phyloP scores from a whole-genome alignment of 2,797 vertebrate genomes.

The Sternarchorhynchus goeldii region DNA sequence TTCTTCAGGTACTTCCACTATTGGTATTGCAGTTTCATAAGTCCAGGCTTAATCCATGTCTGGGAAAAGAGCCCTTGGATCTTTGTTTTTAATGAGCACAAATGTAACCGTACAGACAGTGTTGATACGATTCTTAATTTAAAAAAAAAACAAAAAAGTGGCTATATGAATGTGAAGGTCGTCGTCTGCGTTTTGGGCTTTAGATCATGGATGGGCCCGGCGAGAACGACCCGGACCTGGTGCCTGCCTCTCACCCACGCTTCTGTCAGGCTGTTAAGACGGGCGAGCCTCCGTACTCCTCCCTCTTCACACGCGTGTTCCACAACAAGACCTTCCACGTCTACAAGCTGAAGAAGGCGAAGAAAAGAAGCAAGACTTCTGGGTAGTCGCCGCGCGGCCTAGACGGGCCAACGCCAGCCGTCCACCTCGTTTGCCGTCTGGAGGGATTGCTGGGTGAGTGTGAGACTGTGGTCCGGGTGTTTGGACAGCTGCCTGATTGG shows the following conservation, averaged over 20 bases:
- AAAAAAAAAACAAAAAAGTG: neutral
- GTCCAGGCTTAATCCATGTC: too few species aligned
- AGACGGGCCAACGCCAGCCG: slow-evolving; percentile 15
- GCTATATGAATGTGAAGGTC: neutral
- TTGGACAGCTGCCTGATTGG: slow-evolving; percentile 46
- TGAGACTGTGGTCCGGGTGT: slow-evolving; percentile 25
- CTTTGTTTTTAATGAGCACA: too few species aligned
- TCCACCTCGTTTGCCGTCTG: slow-evolving; percentile 23
- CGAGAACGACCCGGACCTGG: slow-evolving; percentile 85
- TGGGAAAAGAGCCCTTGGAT: too few species aligned
- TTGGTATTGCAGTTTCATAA: too few species aligned
- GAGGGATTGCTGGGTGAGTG: slow-evolving; percentile 44
- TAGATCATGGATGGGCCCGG: slow-evolving; percentile 94
- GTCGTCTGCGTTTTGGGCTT: slow-evolving; percentile 11
- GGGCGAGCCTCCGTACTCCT: slow-evolving; percentile 72
- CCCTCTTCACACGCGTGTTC: slow-evolving; percentile 86
- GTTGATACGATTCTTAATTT: too few species aligned
- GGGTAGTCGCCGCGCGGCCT: slow-evolving; percentile 26
- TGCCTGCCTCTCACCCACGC: slow-evolving; percentile 79
- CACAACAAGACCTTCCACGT: slow-evolving; percentile 95
- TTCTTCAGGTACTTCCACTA: too few species aligned
- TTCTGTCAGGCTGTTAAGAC: slow-evolving; percentile 92
- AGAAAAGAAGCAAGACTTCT: slow-evolving; percentile 63
- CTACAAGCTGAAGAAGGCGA: slow-evolving; percentile 83
- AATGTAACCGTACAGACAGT: too few species aligned